These are phyloP conservation scores for Alcedo atthis DNA, from an alignment of 2,797 vertebrate species.

Conservation along the genomic window DNA sequence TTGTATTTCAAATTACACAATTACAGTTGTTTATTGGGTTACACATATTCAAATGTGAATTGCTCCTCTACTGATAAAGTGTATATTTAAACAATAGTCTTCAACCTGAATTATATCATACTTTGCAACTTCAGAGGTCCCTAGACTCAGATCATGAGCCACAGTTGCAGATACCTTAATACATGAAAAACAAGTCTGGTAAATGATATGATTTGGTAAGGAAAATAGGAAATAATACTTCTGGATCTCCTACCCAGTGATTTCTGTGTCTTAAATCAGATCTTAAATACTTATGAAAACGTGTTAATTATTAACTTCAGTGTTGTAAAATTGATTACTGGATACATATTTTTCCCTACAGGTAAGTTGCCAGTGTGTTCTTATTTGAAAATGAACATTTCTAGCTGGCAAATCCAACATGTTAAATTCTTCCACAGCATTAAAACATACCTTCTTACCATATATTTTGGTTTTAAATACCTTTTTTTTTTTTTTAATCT, in stretches of 20 bases:
- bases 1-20: neutral
- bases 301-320: neutral
- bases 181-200: neutral
- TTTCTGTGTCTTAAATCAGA: constrained; percentile 12
- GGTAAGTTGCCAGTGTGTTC: neutral
- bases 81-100: neutral
- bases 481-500: neutral
- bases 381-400: constrained; percentile 13
- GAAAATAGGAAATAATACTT: neutral
- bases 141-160: neutral
- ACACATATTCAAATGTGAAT: neutral
- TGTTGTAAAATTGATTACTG: neutral
- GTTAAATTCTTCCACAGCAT: neutral
- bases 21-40: neutral
- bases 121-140: neutral
- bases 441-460: neutral
- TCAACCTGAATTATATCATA: neutral
- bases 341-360: neutral
- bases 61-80: neutral
- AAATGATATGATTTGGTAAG: neutral
- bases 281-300: neutral
- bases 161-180: neutral
- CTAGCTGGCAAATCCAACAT: neutral
- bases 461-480: neutral
- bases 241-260: neutral